Percentiles rank a stretch among this genome's conserved stretches.
phyloP scores from a whole-genome alignment of 2,888 invertebrate species.

The Smittia sp. region DNA sequence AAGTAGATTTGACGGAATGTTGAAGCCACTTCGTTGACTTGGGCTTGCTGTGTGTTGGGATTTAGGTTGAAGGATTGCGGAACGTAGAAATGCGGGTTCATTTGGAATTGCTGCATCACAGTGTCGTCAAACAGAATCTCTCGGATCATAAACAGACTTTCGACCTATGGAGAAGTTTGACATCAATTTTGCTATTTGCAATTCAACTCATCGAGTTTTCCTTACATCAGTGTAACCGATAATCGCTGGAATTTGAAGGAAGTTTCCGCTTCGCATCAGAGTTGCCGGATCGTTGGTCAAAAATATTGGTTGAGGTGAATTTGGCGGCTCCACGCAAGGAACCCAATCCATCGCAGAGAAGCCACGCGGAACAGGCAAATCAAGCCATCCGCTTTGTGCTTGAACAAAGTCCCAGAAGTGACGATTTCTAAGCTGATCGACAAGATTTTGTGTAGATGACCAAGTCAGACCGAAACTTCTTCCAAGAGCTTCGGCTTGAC shows the following conservation, averaged over 20 bases:
- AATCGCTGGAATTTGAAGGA: slow-evolving; percentile 43
- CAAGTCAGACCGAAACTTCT: slow-evolving; percentile 62
- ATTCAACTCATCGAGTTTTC: slow-evolving; percentile 28
- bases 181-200: background rate
- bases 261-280: slow-evolving; percentile 40
- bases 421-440: slow-evolving; percentile 30
- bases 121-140: slow-evolving; percentile 27
- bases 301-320: slow-evolving; percentile 35
- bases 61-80: slow-evolving; percentile 39
- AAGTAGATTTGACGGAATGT: slow-evolving; percentile 41
- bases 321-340: slow-evolving; percentile 42
- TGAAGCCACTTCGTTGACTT: slow-evolving; percentile 36
- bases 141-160: slow-evolving; percentile 41
- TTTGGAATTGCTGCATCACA: slow-evolving; percentile 23
- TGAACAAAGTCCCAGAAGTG: slow-evolving; percentile 23
- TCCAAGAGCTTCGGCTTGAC: slow-evolving; percentile 61
- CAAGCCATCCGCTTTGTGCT: slow-evolving; percentile 19
- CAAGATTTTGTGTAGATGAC: slow-evolving; percentile 47
- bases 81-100: slow-evolving; percentile 40
- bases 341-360: slow-evolving; percentile 41
- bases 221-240: slow-evolving; percentile 42
- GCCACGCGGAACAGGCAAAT: slow-evolving; percentile 41
- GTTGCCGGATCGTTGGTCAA: slow-evolving; percentile 41
- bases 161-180: slow-evolving; percentile 19
- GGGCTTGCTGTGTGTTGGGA: slow-evolving; percentile 8